These are phyloP conservation scores for Scalopus aquaticus DNA, from an alignment of 2,113 vertebrate genomes.

Conservation along the genomic window DNA sequence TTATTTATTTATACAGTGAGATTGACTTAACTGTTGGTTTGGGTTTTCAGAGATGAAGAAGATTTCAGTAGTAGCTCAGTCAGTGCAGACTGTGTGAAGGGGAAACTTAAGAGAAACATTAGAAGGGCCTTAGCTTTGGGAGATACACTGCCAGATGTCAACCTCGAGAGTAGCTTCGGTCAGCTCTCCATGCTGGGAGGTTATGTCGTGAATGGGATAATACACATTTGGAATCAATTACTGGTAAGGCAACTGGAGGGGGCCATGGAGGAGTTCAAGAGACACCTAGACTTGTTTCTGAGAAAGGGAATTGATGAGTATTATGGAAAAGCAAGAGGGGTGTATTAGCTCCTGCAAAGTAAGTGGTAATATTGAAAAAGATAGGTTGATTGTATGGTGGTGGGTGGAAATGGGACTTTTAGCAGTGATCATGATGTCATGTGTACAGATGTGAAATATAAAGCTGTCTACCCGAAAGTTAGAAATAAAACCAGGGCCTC, in stretches of 20 bases:
- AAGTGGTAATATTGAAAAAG: background rate
- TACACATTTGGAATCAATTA: slow-evolving; percentile 75
- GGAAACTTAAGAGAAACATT: slow-evolving; percentile 50
- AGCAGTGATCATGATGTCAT: background rate
- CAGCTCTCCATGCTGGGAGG: slow-evolving; percentile 45
- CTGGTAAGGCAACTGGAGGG: slow-evolving; percentile 28
- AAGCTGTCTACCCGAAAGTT: too few relatives aligned
- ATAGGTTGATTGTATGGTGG: background rate
- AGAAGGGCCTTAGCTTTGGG: slow-evolving; percentile 50
- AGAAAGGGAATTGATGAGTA: slow-evolving; percentile 42
- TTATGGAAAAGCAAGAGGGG: slow-evolving; percentile 57
- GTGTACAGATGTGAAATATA: too few relatives aligned
- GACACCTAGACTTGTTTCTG: slow-evolving; percentile 63
- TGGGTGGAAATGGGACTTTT: background rate
- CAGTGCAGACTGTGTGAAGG: slow-evolving; percentile 20
- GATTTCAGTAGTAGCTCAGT: slow-evolving; percentile 60
- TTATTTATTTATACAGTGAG: slow-evolving; percentile 56
- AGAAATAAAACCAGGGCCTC: too few relatives aligned
- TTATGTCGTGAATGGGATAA: slow-evolving; percentile 57
- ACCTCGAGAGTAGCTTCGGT: slow-evolving; percentile 55
- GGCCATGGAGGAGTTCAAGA: slow-evolving; percentile 65
- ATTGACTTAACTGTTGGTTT: slow-evolving; percentile 48
- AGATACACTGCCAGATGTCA: slow-evolving; percentile 74
- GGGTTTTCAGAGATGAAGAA: slow-evolving; percentile 67
- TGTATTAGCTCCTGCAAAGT: slow-evolving; percentile 2